These are phyloP conservation scores for Drosophila melanica DNA, from an alignment of 1,140 invertebrate species.

Conservation along the genomic window DNA sequence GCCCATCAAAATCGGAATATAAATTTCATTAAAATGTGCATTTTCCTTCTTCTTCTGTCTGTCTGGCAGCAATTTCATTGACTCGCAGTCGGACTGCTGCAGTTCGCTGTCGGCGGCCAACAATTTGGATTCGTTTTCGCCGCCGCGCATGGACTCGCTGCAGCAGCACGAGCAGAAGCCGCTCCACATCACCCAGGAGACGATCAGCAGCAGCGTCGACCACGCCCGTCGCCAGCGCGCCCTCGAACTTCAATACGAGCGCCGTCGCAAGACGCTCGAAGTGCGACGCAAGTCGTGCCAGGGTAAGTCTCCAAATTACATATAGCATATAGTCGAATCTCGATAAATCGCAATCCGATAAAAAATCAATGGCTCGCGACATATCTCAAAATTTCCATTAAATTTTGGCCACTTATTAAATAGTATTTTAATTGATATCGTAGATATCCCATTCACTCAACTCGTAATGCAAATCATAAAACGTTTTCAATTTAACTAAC, in stretches of 20 bases:
- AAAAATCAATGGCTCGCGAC: too few species aligned
- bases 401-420: too few species aligned
- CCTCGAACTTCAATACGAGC: conserved; percentile 78
- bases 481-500: too few species aligned
- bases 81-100: conserved; percentile 93
- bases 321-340: too few species aligned
- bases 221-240: conserved; percentile 78
- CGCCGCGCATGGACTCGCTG: conserved; percentile 82
- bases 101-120: conserved; percentile 89
- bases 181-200: conserved; percentile 73
- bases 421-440: too few species aligned
- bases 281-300: conserved; percentile 81
- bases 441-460: too few species aligned
- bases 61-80: conserved; percentile 87
- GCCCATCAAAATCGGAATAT: conserved; percentile 26
- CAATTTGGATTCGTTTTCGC: conserved; percentile 86
- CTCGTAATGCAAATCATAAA: too few species aligned
- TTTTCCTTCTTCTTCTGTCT: conserved; percentile 3
- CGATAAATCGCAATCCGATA: too few species aligned
- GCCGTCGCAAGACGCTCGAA: conserved; percentile 81
- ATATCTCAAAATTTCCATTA: too few species aligned
- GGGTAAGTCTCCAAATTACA: conserved; percentile 42
- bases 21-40: neutral
- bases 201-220: conserved; percentile 77
- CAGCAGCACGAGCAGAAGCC: conserved; percentile 73